Conservation (phyloP, 2,113 vertebrate genomes). For the Zosterops borbonicus region DNA sequence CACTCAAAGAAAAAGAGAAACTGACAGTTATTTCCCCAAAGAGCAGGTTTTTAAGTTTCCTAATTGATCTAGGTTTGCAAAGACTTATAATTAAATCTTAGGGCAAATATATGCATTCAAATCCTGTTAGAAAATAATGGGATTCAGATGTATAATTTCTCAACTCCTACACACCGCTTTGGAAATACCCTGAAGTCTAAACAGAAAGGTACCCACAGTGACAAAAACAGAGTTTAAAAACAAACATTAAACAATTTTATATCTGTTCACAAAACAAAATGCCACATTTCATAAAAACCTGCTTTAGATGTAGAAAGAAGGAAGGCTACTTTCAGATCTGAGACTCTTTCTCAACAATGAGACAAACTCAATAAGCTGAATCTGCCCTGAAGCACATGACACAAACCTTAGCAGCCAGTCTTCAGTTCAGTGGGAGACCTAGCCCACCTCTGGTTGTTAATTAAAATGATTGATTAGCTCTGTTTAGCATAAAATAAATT, state of each 20-base stretch:
- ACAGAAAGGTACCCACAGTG: background rate
- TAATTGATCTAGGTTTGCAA: slow-evolving; percentile 41
- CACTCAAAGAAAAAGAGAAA: background rate
- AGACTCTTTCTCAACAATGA: background rate
- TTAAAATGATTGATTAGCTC: slow-evolving; percentile 38
- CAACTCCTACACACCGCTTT: slow-evolving; percentile 7
- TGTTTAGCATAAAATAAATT: slow-evolving; percentile 28
- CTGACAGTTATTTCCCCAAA: slow-evolving; percentile 21
- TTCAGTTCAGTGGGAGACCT: slow-evolving; percentile 18
- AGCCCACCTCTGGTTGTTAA: slow-evolving; percentile 17
- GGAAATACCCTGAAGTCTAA: slow-evolving; percentile 37
- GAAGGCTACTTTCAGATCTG: background rate
- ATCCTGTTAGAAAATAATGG: slow-evolving; percentile 24
- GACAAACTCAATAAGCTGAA: background rate
- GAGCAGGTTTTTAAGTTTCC: background rate
- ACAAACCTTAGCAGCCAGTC: background rate
- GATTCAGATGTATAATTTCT: slow-evolving; percentile 33
- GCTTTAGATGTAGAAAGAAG: background rate
- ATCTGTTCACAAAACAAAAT: background rate
- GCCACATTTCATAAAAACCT: background rate
- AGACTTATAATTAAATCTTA: slow-evolving; percentile 47
- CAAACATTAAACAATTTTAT: slow-evolving; percentile 14
- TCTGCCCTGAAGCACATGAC: background rate
- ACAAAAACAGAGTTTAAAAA: slow-evolving; percentile 4
- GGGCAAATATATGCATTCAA: slow-evolving; percentile 15